phyloP scores from a whole-genome alignment of 2,888 invertebrate species.

The Sphecodes monilicornis region DNA sequence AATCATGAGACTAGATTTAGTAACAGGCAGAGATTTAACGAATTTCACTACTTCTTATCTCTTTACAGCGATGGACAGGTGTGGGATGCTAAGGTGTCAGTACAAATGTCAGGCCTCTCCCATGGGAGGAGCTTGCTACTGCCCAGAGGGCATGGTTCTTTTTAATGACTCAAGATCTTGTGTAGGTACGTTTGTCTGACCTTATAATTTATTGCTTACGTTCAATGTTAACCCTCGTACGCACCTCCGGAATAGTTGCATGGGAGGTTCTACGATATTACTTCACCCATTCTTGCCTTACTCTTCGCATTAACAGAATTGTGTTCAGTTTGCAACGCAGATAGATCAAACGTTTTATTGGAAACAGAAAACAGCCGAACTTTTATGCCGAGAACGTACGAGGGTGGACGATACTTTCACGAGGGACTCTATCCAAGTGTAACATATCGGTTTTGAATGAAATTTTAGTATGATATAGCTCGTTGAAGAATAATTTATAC shows the following conservation, averaged over 20 bases:
- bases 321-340: background rate
- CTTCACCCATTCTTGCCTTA: background rate
- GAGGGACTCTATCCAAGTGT: background rate
- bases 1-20: background rate
- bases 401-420: background rate
- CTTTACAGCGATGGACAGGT: slow-evolving; percentile 90
- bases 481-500: too few species aligned
- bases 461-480: too few species aligned
- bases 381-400: background rate
- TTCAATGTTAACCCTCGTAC: background rate
- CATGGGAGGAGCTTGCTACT: slow-evolving; percentile 95
- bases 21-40: background rate
- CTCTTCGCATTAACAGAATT: background rate
- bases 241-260: background rate
- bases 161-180: slow-evolving; percentile 94
- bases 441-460: background rate
- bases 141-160: slow-evolving; percentile 94
- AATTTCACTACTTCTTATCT: slow-evolving; percentile 31
- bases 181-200: slow-evolving; percentile 86
- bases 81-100: slow-evolving; percentile 94
- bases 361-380: background rate
- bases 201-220: background rate
- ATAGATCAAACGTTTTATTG: background rate
- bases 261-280: background rate
- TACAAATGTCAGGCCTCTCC: slow-evolving; percentile 96